A percentile compares a stretch with the other conserved stretches of the same genome.
Evolutionary conservation across 2,888 invertebrate genomes (phyloP).

Genomic region (Plebejus argus): DNA sequence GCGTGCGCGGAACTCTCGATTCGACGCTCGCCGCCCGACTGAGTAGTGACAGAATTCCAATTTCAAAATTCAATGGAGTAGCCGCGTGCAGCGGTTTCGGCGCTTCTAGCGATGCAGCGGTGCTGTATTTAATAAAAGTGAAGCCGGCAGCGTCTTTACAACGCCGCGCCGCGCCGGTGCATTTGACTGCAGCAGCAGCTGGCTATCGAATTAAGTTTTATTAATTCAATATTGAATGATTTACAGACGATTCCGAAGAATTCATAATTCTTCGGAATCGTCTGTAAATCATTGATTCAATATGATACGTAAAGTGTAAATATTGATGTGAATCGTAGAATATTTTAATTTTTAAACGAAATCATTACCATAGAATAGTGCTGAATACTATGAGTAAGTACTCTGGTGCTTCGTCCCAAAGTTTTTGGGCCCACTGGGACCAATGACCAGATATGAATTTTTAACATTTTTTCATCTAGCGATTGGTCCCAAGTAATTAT

Average conservation of each 20-base stretch:
- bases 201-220: background rate
- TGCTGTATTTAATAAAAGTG: background rate
- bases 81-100: background rate
- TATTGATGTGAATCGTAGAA: no score
- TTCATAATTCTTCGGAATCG: no score
- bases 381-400: no score
- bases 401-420: no score
- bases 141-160: background rate
- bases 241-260: background rate
- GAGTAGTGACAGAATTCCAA: constrained; percentile 50
- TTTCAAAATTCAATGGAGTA: constrained; percentile 41
- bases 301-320: background rate
- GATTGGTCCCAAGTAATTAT: no score
- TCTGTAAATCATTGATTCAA: no score
- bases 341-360: no score
- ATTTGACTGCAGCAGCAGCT: background rate
- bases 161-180: background rate
- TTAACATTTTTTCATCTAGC: no score
- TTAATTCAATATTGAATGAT: background rate
- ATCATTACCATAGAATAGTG: no score
- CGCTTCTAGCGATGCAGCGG: background rate
- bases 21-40: constrained; percentile 61
- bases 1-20: constrained; percentile 63
- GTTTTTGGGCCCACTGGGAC: no score
- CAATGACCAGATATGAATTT: no score